Conservation (phyloP, 2,888 invertebrate species). For the Cenopis cana region DNA sequence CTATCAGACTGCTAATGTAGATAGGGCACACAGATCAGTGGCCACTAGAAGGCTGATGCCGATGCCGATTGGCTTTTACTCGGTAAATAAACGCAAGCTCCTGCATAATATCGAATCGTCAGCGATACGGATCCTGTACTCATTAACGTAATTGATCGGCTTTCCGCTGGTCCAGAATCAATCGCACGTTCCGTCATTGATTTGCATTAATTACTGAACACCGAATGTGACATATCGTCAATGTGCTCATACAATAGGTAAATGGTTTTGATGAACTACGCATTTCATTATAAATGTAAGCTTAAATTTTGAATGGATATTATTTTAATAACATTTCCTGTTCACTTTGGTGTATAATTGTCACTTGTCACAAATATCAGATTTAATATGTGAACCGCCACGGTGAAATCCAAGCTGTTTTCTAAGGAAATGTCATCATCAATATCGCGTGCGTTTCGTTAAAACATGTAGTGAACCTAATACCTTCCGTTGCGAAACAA, state of each 20-base stretch:
- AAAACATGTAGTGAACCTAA: constrained; percentile 59
- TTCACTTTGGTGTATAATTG: not conserved
- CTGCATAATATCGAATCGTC: constrained; percentile 79
- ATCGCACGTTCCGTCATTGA: constrained; percentile 79
- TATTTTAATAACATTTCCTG: not conserved
- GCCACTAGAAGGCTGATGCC: constrained; percentile 49
- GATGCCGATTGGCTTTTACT: constrained; percentile 55
- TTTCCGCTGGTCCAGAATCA: constrained; percentile 77
- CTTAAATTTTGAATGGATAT: not conserved
- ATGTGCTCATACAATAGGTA: constrained; percentile 62
- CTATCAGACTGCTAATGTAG: not conserved
- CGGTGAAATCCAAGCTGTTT: not conserved
- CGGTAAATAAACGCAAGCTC: constrained; percentile 72
- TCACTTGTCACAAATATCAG: not conserved
- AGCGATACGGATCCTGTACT: constrained; percentile 78
- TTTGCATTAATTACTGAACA: constrained; percentile 81
- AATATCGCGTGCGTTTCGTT: constrained; percentile 42
- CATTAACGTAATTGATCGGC: constrained; percentile 84
- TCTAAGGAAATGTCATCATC: constrained; percentile 34
- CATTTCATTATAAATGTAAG: constrained; percentile 55
- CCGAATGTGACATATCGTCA: constrained; percentile 75
- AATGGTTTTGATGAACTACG: constrained; percentile 73
- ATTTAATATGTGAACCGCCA: not conserved
- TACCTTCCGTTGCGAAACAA: constrained; percentile 72
- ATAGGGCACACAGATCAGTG: constrained; percentile 32